A percentile compares a stretch with the other conserved stretches of the same genome.
These are phyloP conservation scores for Podocnemis expansa DNA, from an alignment of 2,113 vertebrate genomes.

Conservation along the genomic window DNA sequence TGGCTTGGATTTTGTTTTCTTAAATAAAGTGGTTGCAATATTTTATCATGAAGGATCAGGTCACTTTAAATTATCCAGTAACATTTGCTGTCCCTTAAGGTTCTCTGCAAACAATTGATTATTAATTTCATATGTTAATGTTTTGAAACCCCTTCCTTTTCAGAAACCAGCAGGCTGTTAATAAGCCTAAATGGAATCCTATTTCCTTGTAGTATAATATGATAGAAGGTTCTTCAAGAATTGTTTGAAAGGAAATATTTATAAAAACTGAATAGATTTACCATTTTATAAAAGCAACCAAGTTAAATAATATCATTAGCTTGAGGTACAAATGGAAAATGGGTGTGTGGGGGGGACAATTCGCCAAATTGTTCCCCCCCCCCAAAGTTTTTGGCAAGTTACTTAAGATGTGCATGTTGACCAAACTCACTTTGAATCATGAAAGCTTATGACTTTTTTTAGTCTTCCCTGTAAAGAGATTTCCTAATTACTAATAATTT, in stretches of 20 bases:
- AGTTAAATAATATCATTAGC: neutral
- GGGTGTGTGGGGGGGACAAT: neutral
- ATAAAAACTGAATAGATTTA: neutral
- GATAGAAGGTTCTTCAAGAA: neutral
- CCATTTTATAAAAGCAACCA: neutral
- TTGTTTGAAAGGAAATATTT: neutral
- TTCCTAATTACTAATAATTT: neutral
- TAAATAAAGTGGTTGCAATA: constrained; percentile 45
- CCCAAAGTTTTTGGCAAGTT: neutral
- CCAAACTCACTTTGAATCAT: neutral
- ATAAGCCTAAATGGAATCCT: neutral
- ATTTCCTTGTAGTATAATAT: neutral
- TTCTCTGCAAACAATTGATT: constrained; percentile 39
- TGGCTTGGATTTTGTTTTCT: neutral
- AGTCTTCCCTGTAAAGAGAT: neutral
- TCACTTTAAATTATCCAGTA: constrained; percentile 48
- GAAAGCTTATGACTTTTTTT: neutral
- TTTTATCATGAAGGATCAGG: neutral
- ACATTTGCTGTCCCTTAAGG: constrained; percentile 55
- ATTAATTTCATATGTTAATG: constrained; percentile 66
- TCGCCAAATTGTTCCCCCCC: neutral
- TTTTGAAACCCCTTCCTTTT: constrained; percentile 43
- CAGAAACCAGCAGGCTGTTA: neutral
- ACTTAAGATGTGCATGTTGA: neutral
- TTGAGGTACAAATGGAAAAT: neutral